A percentile compares a stretch with the other conserved stretches of the same genome.
phyloP scores from a whole-genome alignment of 2,797 vertebrate species.

The Spheniscus humboldti region DNA sequence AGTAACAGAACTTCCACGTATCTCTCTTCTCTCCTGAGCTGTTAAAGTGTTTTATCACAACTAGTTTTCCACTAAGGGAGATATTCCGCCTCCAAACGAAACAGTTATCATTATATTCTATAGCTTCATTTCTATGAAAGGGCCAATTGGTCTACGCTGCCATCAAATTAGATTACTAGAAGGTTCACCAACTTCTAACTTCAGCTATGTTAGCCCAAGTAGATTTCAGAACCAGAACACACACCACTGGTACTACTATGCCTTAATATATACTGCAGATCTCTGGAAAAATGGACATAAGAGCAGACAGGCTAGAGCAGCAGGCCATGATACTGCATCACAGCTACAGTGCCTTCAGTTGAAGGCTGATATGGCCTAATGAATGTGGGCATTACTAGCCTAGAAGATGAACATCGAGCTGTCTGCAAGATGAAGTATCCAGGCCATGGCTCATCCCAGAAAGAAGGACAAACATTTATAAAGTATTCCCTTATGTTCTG shows the following conservation, averaged over 20 bases:
- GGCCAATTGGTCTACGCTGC: neutral
- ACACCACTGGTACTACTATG: neutral
- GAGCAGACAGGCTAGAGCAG: neutral
- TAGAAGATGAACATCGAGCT: neutral
- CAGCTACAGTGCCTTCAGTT: neutral
- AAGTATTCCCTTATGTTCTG: neutral
- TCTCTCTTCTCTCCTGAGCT: neutral
- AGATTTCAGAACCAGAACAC: neutral
- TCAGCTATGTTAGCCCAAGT: neutral
- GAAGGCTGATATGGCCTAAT: neutral
- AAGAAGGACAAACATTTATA: neutral
- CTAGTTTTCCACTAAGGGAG: neutral
- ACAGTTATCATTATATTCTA: neutral
- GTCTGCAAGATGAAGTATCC: neutral
- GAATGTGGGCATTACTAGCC: neutral
- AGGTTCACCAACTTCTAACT: neutral
- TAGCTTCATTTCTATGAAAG: neutral
- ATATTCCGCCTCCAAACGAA: neutral
- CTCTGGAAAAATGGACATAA: neutral
- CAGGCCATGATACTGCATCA: neutral
- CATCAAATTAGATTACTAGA: neutral
- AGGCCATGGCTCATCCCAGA: neutral
- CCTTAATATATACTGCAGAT: neutral
- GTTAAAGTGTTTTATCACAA: neutral
- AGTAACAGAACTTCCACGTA: neutral